A percentile compares a stretch with the other conserved stretches of the same genome.
These are phyloP conservation scores for Sebastes jordani DNA, from an alignment of 2,797 vertebrate genomes.

Conservation along the genomic window DNA sequence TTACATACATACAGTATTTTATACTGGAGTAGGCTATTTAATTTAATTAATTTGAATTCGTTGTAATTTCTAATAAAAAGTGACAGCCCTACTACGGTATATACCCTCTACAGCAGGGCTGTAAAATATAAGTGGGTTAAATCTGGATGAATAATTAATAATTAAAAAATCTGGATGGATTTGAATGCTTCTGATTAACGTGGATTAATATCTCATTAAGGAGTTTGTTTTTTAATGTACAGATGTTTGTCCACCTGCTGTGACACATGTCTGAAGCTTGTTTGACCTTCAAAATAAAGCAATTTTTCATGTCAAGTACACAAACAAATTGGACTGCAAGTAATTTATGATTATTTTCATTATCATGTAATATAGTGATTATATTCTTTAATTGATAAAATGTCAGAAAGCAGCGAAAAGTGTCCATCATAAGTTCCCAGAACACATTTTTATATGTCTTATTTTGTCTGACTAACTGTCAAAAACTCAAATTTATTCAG, in stretches of 20 bases:
- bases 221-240: conserved; percentile 1
- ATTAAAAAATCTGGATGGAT: neutral
- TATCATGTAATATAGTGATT: neutral
- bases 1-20: neutral
- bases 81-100: neutral
- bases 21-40: too few species aligned
- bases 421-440: neutral
- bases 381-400: neutral
- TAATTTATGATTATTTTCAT: neutral
- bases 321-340: neutral
- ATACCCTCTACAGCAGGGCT: neutral
- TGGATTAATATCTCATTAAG: neutral
- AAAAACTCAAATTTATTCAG: neutral
- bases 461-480: neutral
- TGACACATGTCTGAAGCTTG: neutral
- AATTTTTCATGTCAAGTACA: neutral
- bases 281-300: neutral
- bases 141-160: conserved; percentile 1
- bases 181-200: conserved; percentile 12
- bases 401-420: neutral
- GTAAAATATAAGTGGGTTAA: neutral
- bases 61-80: neutral
- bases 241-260: conserved; percentile 34
- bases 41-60: neutral
- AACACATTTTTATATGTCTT: neutral